Percentiles rank a stretch among this genome's conserved stretches.
Evolutionary conservation across 2,113 vertebrate genomes (phyloP).

Genomic region (Furnarius figulus): DNA sequence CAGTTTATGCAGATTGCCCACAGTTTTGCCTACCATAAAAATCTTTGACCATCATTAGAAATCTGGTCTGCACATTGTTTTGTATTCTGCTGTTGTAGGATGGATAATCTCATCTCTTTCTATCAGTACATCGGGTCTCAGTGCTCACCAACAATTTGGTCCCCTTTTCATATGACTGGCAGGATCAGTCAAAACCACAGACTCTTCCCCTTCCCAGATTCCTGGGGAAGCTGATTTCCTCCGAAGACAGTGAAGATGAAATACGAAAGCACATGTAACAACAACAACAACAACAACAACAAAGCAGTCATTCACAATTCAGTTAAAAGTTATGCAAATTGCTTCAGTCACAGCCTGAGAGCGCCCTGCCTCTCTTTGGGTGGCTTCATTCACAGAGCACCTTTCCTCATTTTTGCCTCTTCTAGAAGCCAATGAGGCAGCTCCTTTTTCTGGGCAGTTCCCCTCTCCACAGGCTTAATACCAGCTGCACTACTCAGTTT

Average conservation of each 20-base stretch:
- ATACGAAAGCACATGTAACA: background rate
- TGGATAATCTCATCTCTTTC: background rate
- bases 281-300: background rate
- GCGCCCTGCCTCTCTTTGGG: background rate
- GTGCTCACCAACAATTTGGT: background rate
- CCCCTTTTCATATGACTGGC: background rate
- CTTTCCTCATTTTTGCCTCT: background rate
- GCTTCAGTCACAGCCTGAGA: background rate
- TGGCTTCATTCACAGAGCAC: background rate
- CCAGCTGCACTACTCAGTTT: background rate
- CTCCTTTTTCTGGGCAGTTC: background rate
- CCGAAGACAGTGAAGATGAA: background rate
- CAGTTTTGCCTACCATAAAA: background rate
- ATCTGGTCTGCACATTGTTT: background rate
- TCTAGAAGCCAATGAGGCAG: background rate
- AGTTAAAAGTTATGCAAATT: background rate
- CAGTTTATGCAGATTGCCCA: background rate
- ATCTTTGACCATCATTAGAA: background rate
- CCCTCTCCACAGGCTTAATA: background rate
- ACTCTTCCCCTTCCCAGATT: background rate
- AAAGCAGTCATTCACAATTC: background rate
- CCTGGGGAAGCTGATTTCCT: background rate
- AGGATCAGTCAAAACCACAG: background rate
- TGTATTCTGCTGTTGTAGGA: background rate
- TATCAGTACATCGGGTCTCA: accelerated